These are phyloP conservation scores for Anaspis maculata DNA, from an alignment of 2,888 invertebrate species.

Conservation along the genomic window DNA sequence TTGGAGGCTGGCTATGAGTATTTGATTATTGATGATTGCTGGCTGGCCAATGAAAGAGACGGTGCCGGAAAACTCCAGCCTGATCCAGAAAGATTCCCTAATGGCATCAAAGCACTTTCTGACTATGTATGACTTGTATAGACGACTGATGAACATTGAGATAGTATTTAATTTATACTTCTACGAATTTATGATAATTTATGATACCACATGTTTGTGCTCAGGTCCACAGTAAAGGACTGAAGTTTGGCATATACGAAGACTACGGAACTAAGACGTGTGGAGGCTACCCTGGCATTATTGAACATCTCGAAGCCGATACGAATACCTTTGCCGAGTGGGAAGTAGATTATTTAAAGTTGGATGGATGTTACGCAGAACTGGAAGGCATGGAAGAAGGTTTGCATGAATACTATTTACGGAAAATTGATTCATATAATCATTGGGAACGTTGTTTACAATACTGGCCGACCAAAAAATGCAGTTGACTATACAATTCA, in stretches of 20 bases:
- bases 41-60: conserved; percentile 46
- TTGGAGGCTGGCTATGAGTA: conserved; percentile 50
- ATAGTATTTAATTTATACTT: neutral
- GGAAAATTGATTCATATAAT: too few relatives aligned
- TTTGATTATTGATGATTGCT: conserved; percentile 52
- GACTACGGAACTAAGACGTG: conserved; percentile 74
- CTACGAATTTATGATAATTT: neutral
- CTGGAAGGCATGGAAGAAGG: conserved; percentile 46
- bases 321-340: conserved; percentile 69
- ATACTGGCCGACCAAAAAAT: too few relatives aligned
- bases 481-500: too few relatives aligned
- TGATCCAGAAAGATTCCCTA: conserved; percentile 50
- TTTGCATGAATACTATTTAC: conserved; percentile 11
- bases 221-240: conserved; percentile 61
- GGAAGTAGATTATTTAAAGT: conserved; percentile 73
- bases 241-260: conserved; percentile 76
- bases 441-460: too few relatives aligned
- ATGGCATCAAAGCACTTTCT: conserved; percentile 48
- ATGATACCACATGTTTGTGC: neutral
- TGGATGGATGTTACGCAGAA: conserved; percentile 71
- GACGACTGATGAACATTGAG: neutral
- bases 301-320: conserved; percentile 56
- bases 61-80: conserved; percentile 43
- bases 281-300: conserved; percentile 69
- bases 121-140: conserved; percentile 44